Evolutionary conservation across 2,888 invertebrate species (phyloP).

Genomic region (Polydrusus pterygomalis): DNA sequence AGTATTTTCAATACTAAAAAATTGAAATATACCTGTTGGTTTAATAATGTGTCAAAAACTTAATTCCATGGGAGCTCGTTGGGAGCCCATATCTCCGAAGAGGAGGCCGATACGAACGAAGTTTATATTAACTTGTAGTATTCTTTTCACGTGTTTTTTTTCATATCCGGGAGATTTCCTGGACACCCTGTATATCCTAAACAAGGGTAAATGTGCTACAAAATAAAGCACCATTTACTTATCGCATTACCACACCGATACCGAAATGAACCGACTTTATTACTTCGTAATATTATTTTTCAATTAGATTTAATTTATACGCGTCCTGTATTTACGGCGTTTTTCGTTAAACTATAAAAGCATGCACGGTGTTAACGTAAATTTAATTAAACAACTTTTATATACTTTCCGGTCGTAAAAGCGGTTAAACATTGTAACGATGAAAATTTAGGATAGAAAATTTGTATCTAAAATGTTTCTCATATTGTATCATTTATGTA

Average conservation of each 20-base stretch:
- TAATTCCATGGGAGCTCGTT: no score
- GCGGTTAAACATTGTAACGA: slow-evolving; percentile 41
- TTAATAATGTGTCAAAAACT: no score
- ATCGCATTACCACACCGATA: background rate
- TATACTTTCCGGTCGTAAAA: slow-evolving; percentile 69
- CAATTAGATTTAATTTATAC: slow-evolving; percentile 46
- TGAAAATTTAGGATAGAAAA: slow-evolving; percentile 17
- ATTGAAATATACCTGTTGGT: no score
- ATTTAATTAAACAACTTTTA: slow-evolving; percentile 72
- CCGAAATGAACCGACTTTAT: slow-evolving; percentile 7
- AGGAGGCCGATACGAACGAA: no score
- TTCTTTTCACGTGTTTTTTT: no score
- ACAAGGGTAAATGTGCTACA: no score
- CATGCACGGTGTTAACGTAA: slow-evolving; percentile 63
- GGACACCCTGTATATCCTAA: no score
- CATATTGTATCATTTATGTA: no score
- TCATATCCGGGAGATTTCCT: no score
- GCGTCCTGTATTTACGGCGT: slow-evolving; percentile 38
- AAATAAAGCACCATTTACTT: slow-evolving; percentile 1
- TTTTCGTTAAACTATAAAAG: slow-evolving; percentile 48
- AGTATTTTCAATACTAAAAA: no score
- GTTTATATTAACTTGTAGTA: no score
- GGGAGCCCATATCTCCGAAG: no score
- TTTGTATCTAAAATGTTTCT: slow-evolving; percentile 18
- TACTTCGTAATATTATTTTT: slow-evolving; percentile 46